Evolutionary conservation across 2,888 invertebrate genomes (phyloP).

Genomic region (Argynnis bischoffii): DNA sequence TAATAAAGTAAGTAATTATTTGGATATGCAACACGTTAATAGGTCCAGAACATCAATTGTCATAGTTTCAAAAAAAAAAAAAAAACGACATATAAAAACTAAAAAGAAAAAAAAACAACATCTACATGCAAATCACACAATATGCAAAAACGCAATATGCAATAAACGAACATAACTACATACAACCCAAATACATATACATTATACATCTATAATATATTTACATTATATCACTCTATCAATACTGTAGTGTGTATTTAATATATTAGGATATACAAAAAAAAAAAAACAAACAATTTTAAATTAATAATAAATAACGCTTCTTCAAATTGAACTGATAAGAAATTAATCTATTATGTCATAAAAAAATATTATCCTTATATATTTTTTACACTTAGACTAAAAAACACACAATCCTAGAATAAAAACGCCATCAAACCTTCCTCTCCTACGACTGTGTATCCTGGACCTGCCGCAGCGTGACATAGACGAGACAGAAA

Average conservation of each 20-base stretch:
- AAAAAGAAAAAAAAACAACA: constrained; percentile 1
- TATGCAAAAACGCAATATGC: not conserved
- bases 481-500: constrained; percentile 75
- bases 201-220: not conserved
- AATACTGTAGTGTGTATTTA: constrained; percentile 7
- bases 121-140: constrained; percentile 10
- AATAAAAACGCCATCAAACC: constrained; percentile 67
- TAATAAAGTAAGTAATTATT: not conserved
- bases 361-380: not conserved
- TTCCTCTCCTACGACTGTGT: constrained; percentile 79
- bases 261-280: constrained; percentile 4
- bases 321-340: not conserved
- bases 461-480: constrained; percentile 75
- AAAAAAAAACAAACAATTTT: not conserved
- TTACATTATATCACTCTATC: constrained; percentile 4
- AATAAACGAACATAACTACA: not conserved
- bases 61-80: not conserved
- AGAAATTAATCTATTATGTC: not conserved
- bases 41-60: constrained; percentile 11
- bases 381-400: constrained; percentile 49
- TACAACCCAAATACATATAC: constrained; percentile 8
- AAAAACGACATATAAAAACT: not conserved
- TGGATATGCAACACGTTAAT: not conserved
- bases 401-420: constrained; percentile 48
- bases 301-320: not conserved